These are phyloP conservation scores for Latrodectus elegans DNA, from an alignment of 2,888 invertebrate genomes.

Conservation along the genomic window DNA sequence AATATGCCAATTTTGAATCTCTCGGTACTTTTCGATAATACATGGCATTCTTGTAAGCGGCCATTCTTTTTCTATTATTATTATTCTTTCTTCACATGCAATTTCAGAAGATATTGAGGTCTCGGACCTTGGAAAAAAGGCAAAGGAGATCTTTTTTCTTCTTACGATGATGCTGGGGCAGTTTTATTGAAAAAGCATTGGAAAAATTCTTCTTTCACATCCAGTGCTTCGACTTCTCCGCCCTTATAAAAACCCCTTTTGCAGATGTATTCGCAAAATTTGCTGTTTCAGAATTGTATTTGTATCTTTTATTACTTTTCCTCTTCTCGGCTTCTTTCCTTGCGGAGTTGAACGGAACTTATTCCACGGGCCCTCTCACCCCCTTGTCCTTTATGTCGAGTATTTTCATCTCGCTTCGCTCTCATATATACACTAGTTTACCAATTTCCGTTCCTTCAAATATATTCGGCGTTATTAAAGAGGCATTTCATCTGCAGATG, in stretches of 20 bases:
- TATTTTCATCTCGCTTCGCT: not conserved
- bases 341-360: conserved; percentile 14
- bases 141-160: conserved; percentile 12
- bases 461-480: conserved; percentile 3
- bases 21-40: not conserved
- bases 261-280: conserved; percentile 65
- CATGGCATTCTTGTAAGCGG: not conserved
- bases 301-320: conserved; percentile 46
- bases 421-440: not conserved
- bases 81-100: conserved; percentile 14
- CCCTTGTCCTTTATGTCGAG: not conserved
- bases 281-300: conserved; percentile 64
- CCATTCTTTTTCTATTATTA: conserved; percentile 4
- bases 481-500: not conserved
- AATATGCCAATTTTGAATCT: not conserved
- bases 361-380: conserved; percentile 3
- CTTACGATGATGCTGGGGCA: conserved; percentile 18
- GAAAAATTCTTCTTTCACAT: conserved; percentile 40
- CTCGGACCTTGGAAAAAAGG: conserved; percentile 48
- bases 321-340: conserved; percentile 6
- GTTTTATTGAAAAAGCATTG: conserved; percentile 65
- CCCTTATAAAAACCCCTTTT: conserved; percentile 28
- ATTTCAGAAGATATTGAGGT: conserved; percentile 54
- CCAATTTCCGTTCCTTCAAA: not conserved
- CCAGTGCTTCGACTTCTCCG: conserved; percentile 12